Conservation (phyloP, 64 coral and sea anemone species). For the Catalaphyllia jardinei region DNA sequence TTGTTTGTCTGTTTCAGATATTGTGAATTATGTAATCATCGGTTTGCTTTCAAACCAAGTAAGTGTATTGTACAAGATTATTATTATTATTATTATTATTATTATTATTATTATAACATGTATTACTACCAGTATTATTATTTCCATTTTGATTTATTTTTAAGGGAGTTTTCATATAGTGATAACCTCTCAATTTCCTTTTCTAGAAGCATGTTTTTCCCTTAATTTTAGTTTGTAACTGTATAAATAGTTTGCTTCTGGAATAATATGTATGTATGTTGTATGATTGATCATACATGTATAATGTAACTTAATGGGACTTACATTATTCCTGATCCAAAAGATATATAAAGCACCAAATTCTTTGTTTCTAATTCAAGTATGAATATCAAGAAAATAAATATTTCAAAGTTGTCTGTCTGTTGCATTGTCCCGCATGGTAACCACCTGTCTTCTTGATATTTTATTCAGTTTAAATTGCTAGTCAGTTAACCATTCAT, state of each 20-base stretch:
- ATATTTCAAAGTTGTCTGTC: not conserved
- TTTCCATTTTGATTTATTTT: no score
- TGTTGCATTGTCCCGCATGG: not conserved
- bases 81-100: not conserved
- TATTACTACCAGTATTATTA: no score
- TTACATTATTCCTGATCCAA: not conserved
- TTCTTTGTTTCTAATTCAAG: no score
- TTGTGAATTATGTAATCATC: constrained; percentile 97
- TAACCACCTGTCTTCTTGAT: not conserved
- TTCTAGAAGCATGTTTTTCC: no score
- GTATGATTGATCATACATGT: not conserved
- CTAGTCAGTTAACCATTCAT: not conserved
- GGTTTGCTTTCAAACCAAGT: constrained; percentile 99
- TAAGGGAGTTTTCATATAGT: no score
- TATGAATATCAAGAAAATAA: not conserved
- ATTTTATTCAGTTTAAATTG: not conserved
- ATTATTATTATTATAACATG: no score
- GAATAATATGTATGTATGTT: no score
- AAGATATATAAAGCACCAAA: not conserved
- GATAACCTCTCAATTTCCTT: not conserved
- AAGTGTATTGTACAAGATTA: constrained; percentile 21
- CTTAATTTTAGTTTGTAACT: no score
- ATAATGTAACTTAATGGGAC: not conserved
- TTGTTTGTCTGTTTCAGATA: constrained; percentile 64
- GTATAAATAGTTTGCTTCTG: no score